Base-by-base conservation (phyloP, 2,113 vertebrate species). In the Cygnus atratus region DNA sequence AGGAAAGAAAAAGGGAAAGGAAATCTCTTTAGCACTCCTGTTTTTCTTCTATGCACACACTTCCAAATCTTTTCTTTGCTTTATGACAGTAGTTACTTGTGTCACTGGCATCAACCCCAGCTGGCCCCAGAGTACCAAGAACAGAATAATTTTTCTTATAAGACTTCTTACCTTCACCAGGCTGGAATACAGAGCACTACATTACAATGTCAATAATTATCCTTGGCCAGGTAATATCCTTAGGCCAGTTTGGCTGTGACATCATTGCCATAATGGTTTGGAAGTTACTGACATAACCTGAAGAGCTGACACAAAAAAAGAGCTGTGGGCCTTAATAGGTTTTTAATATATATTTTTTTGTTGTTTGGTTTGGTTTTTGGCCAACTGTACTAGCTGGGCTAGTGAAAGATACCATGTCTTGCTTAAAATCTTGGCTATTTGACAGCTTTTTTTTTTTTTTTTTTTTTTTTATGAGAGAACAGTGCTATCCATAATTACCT, bases 221-320 rank as follows among this genome's bases (percentile, higher is more conserved):
- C 13, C 48, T 76, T 76, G 39, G 22, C 33, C 37, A 35, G 58
- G 18, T 17, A 54, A 65, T 61, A 68, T 11, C 20, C 37, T 58
- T 22, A 50, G 15, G 20, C 50, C 24, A 70, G 15, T 10, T 26
- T n/a, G 17, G 1, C 37, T 89, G 13, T 25, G 66, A 65, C 8
- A 6, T 11, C 37, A 39, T 11, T 75, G 41, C 26, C 52, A 26
- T 1, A 3, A 39, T 52, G n/a, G 59, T 0, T 0, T 21, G 62
- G 43, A 78, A 78, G 18, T 63, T 91, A 67, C 31, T 10, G 28
- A 55, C n/a, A 17, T 11, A 74, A 22, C 37, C 37, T 8, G 3
- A 63, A 82, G 22, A 46, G 2, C 6, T 84, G 43, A 67, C 24
- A 75, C 11, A 33, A 13, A 54, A 89, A 89, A 87, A 61, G 10